Evolutionary conservation across 2,113 vertebrate genomes (phyloP), one percentile per base, ranked within the genome.

Genomic region (Paradoxurus hermaphroditus): DNA sequence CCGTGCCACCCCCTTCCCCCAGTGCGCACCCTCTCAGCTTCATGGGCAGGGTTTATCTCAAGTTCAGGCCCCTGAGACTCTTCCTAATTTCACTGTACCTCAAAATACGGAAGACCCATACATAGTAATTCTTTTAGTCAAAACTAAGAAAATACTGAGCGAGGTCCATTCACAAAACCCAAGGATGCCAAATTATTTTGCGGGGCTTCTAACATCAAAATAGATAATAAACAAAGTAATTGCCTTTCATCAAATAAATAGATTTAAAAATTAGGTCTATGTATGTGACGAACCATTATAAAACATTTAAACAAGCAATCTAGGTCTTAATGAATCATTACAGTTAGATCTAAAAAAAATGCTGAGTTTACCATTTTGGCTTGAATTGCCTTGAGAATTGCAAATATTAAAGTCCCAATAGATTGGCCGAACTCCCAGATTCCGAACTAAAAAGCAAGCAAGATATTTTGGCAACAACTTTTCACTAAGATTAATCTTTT

Each of bases 221-320:
- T 23, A 86, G n/a, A 65, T 36, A 39, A 39, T 59, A 75, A 86
- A 31, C 29, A 82, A 36, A 4, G 36, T 75, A 67, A 91, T 68
- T 51, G 5, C 16, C 19, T 31, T 93, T 95, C 72, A 44, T 86
- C 56, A 73, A 83, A 86, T 31, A 92, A 93, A 87, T 51, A 0
- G 25, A 51, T 49, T 92, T 88, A 27, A 86, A 94, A 36, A 63
- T 65, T 36, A 63, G 8, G 11, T 70, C 89, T 88, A 51, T n/a
- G 85, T 93, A 39, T 62, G 49, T 70, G 23, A 51, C 14, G 44
- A 59, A 53, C 12, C 15, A 70, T 92, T 94, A 85, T 65, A 72
- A 94, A 94, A 83, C 51, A 91, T 82, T 96, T 85, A 77, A 94
- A 67, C 15, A 92, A 96, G 41, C 70, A 87, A 72, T 72, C 65